Base-by-base conservation (phyloP, 2,797 vertebrate species). In the Manis crassicaudata region DNA sequence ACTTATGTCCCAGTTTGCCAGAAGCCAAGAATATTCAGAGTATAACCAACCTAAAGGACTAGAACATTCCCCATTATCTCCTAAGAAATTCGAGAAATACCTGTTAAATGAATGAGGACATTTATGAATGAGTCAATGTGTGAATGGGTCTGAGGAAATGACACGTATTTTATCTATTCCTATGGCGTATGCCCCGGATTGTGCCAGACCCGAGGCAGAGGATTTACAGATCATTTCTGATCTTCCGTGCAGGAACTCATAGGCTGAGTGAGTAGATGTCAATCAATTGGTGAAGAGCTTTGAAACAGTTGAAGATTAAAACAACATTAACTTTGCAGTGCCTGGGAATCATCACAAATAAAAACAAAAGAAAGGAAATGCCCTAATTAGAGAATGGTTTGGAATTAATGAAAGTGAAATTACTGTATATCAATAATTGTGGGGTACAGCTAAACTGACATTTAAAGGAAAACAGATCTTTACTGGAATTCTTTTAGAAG, bases 261-360 rank as follows among this genome's bases (percentile, higher is more conserved):
- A 84, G 62, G 52, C 65, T 95, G 82, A 91, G 29, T 23, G 14
- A 92, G 72, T 65, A 81, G 87, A 29, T 7, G 8, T 8, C 16
- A 90, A 90, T 92, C 87, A 88, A 65, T 60, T 85, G 80, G 92
- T 60, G 56, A 89, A 94, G 40, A 90, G 17, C 72, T 96, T 81
- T 73, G 67, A 97, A 96, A 93, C 43, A 93, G 91, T 4, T 54
- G 62, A 65, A 97, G 65, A 27, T 84, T 89, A 92, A 95, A 92
- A 88, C 16, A 91, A 70, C 62, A 87, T 85, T 88, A 81, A 81
- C 32, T 91, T 93, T 40, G 20, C 29, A 52, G n/a, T 73, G 40
- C 7, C 32, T 72, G 23, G 25, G 58, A 65, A 92, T 77, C 11
- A 81, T 77, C 11, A 76, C 7, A 89, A 87, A 54, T 43, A 50